Evolutionary conservation across 2,113 vertebrate species (phyloP).

Genomic region (Plotosus lineatus): DNA sequence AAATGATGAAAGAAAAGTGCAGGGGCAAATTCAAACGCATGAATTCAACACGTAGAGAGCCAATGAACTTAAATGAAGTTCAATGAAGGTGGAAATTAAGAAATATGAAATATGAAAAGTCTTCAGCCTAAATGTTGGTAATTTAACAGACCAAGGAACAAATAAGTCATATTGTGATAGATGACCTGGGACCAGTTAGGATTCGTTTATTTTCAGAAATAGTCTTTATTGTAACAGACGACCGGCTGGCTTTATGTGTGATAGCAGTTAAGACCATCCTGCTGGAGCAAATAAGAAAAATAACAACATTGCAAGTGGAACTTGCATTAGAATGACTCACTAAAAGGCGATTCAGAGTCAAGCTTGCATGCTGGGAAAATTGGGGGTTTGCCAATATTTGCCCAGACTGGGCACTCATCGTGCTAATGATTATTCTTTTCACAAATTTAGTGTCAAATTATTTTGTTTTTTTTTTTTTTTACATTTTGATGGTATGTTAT

Average conservation of each 20-base stretch:
- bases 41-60: neutral
- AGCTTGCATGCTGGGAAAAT: neutral
- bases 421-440: constrained; percentile 2
- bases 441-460: neutral
- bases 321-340: neutral
- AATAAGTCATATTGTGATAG: neutral
- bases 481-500: neutral
- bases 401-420: neutral
- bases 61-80: neutral
- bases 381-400: constrained; percentile 2
- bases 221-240: neutral
- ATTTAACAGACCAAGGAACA: neutral
- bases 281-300: neutral
- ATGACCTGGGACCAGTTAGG: neutral
- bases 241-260: neutral
- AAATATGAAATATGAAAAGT: neutral
- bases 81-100: neutral
- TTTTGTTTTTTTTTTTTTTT: neutral
- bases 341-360: neutral
- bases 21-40: neutral
- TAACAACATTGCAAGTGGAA: neutral
- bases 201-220: neutral
- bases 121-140: neutral
- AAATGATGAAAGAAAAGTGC: neutral
- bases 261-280: neutral